phyloP scores from a whole-genome alignment of 1,140 invertebrate species.

The Philotrypesis tridentata region DNA sequence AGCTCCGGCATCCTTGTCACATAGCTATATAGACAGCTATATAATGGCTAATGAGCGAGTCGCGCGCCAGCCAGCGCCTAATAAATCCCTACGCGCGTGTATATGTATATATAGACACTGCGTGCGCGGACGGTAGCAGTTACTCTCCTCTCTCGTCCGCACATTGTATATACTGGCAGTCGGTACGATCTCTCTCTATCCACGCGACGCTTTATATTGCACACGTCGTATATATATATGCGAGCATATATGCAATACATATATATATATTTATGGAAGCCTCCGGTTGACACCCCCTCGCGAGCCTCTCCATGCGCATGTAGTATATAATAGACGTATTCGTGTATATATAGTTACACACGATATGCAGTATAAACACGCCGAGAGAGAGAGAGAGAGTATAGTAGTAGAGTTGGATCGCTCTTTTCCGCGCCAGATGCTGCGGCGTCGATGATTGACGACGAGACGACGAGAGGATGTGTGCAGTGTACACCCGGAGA shows the following conservation, averaged over 20 bases:
- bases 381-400: neutral
- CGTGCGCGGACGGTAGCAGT: neutral
- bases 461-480: neutral
- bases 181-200: neutral
- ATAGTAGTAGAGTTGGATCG: neutral
- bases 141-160: neutral
- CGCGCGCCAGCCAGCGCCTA: neutral
- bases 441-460: neutral
- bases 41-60: slow-evolving; percentile 1
- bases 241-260: no score
- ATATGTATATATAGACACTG: no score
- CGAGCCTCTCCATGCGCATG: no score
- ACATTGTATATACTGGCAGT: neutral
- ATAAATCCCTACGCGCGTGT: neutral
- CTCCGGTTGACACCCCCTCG: neutral
- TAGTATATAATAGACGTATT: no score
- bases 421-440: neutral
- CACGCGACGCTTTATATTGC: neutral
- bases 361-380: neutral
- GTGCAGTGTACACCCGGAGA: neutral
- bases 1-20: neutral
- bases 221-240: neutral
- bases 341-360: no score
- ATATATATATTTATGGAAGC: no score
- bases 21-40: neutral